These are phyloP conservation scores for Melinaea marsaeus DNA, from an alignment of 2,888 invertebrate genomes.

Conservation along the genomic window DNA sequence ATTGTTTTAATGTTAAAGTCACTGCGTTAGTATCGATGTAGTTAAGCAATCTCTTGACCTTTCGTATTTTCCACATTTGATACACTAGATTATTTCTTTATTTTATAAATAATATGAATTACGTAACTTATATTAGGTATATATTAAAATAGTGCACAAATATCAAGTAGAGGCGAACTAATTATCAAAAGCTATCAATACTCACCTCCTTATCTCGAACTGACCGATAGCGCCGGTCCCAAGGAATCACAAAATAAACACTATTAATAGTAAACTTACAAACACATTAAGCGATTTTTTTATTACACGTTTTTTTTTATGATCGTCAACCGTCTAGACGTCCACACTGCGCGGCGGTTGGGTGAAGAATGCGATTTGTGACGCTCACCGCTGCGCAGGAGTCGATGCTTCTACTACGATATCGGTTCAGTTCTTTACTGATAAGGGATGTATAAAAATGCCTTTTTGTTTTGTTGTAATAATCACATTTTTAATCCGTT, in stretches of 20 bases:
- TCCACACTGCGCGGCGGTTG: conserved; percentile 45
- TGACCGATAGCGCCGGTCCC: conserved; percentile 54
- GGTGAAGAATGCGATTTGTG: conserved; percentile 55
- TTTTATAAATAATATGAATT: no score
- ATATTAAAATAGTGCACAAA: conserved; percentile 20
- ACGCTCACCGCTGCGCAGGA: conserved; percentile 53
- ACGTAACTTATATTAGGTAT: neutral
- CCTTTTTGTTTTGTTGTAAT: conserved; percentile 18
- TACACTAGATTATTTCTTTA: no score
- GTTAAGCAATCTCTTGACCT: no score
- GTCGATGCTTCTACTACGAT: conserved; percentile 40
- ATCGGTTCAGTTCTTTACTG: conserved; percentile 33
- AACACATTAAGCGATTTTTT: conserved; percentile 22
- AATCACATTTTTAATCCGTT: neutral
- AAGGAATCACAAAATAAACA: conserved; percentile 64
- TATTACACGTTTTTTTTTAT: conserved; percentile 19
- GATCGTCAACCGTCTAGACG: conserved; percentile 37
- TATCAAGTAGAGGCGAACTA: conserved; percentile 48
- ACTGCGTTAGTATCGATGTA: no score
- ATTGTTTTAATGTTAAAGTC: no score
- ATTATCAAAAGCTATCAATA: conserved; percentile 73
- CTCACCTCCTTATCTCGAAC: conserved; percentile 73
- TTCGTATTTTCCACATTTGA: no score
- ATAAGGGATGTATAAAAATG: conserved; percentile 26
- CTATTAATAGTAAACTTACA: conserved; percentile 33